These are phyloP conservation scores for Campoplex nolae DNA, from an alignment of 2,888 invertebrate species.

Conservation along the genomic window DNA sequence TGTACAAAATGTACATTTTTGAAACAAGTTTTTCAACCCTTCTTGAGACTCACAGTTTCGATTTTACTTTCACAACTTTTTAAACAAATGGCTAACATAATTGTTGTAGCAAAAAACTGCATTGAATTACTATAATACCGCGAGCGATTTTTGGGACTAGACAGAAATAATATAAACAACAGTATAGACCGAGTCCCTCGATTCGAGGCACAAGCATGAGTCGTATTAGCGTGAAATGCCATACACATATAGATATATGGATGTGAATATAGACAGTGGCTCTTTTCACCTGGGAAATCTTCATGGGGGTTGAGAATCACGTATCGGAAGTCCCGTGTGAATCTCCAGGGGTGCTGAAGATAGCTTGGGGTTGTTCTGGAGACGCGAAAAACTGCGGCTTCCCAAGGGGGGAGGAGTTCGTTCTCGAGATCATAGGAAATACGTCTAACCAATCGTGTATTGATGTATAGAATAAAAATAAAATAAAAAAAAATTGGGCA, in stretches of 20 bases:
- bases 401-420: constrained; percentile 25
- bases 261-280: neutral
- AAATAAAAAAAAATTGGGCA: constrained; percentile 16
- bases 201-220: neutral
- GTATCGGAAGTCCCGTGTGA: constrained; percentile 65
- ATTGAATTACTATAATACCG: neutral
- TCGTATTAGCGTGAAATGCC: constrained; percentile 13
- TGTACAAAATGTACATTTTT: neutral
- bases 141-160: neutral
- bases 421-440: constrained; percentile 29
- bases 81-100: neutral
- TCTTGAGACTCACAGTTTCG: neutral
- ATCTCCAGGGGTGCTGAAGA: constrained; percentile 54
- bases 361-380: constrained; percentile 37
- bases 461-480: constrained; percentile 4
- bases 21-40: neutral
- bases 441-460: constrained; percentile 46
- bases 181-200: neutral
- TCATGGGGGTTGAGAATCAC: constrained; percentile 46
- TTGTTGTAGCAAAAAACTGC: neutral
- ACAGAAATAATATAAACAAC: constrained; percentile 7
- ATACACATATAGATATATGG: too few species aligned
- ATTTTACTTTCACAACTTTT: neutral
- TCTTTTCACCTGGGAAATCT: constrained; percentile 60
- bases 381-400: constrained; percentile 39